Base-by-base conservation (phyloP, 2,797 vertebrate species). In the Acrossocheilus wenchowensis region DNA sequence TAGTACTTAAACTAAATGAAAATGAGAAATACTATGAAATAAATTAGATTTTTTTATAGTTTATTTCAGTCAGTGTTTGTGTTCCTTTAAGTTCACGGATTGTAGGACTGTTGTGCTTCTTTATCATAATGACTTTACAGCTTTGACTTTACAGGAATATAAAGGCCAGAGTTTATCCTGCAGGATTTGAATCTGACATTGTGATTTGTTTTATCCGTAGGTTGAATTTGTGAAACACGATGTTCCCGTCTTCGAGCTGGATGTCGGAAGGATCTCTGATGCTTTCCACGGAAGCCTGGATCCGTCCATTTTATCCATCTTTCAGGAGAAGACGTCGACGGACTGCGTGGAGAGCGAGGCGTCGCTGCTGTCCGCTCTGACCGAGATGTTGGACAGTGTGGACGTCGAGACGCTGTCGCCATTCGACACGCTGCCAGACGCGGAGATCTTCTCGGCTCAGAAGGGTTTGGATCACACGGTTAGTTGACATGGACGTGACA, bases 391-490 rank as follows among this genome's bases (percentile, higher is more conserved):
- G 92, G 98, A 98, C 93, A 97, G 96, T 83, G 97, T 97, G 0
- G 97, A 97, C 14, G 97, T 98, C 3, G 97, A 97, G 86, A 96
- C 95, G 6, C 90, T 97, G 74, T 99, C 98, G n/a, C 98, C 98
- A 0, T 99, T 99, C 2, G 97, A 98, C 90, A 95, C 94, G 12
- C 94, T 99, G 89, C 96, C 97, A 15, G 96, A 99, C 19, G 92
- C 95, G 0, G 95, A 96, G 80, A 94, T 98, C 39, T 95, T 99
- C 84, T 92, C 91, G 1, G 93, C 93, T 0, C 93, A 94, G 50
- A 95, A 93, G 78, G 90, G 83, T 86, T 92, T 89, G 6, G 80
- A 83, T 11, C 39, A 77, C 43, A 86, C 30, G 77, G 89, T 89
- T 68, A 71, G 82, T 48, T 11, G 2, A 36, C 6, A 3, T 15